Base-by-base conservation (phyloP, 2,888 invertebrate species). In the Agrilus biguttatus region DNA sequence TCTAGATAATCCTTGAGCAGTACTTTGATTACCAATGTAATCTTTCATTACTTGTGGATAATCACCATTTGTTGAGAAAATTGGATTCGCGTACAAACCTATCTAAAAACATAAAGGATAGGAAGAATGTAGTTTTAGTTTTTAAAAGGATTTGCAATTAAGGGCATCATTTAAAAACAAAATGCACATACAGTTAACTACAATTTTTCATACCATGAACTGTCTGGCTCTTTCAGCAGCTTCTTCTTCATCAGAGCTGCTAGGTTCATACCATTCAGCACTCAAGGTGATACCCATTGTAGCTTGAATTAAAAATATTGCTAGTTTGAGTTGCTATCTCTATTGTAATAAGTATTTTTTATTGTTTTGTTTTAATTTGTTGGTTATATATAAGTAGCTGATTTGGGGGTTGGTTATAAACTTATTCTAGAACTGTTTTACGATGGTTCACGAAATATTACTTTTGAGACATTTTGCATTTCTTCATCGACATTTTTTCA, bases 61-160 rank as follows among this genome's bases (percentile, higher is more conserved):
- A 58, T 77, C 72, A 5, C 77, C 77, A 49, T 71, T 65, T 7
- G 63, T 57, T 4, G 69, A 69, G 52, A 68, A 74, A 2, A 75
- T 65, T 2, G 75, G 74, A 51, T 74, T 68, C 5, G 73, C 72
- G 50, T 71, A 74, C 71, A 72, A 72, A 14, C 74, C 74, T 43
- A 49, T 51, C 56, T 54, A 38, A 28, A 43, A 49, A 33, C n/a
- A 37, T 1, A 7, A 38, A 17, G 5, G 21, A 6, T 5, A 21
- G 17, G n/a, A 19, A 21, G 5, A 3, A 6, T 21, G 5, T 5
- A 21, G 2, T 7, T 3, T 21, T 7, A 21, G 21, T 21, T 19
- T 19, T 19, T 5, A 5, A 19, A 19, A 19, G 19, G 5, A 19
- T 19, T 4, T 4, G 19, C 2, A 19, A 19, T 2, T 4, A 19